Base-by-base conservation (phyloP, 2,888 invertebrate species). In the Rhagium mordax region DNA sequence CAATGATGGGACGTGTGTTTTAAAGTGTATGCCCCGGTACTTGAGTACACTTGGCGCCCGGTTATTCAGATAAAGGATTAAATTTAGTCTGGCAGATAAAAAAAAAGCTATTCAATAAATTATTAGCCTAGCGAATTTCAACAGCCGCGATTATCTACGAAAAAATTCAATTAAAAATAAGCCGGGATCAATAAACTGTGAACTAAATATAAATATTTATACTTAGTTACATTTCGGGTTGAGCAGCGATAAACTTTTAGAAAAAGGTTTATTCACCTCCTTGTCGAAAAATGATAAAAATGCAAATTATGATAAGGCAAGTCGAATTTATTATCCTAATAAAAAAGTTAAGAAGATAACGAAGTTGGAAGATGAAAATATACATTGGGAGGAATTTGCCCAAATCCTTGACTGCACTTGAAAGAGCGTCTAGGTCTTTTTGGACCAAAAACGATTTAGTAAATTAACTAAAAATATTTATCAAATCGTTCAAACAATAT, bases 141-240 rank as follows among this genome's bases (percentile, higher is more conserved):
- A n/a, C 13, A 59, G 1, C 20, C 0, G 57, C 7, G 18, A 55
- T 57, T 67, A 57, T 57, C 66, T 41, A n/a, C 2, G 20, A 10
- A 18, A 64, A 27, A 65, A 16, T 65, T 55, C 21, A 57, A 67
- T 21, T 61, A 61, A n/a, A 67, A 57, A 47, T 67, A n/a, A 51
- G 13, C 20, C 16, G 57, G 24, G 66, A 57, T 67, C 57, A 57
- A 47, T 57, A 57, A 67, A 67, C 66, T 57, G 66, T 57, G 29
- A 65, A 41, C 20, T 33, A 57, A 57, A 41, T 67, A 57, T 67
- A 67, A 67, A 67, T 67, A 67, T 67, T 67, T 67, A 51, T 61
- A 61, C 18, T 61, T 47, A n/a, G n/a, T n/a, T n/a, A n/a, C n/a
- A 27, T 18, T 8, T 57, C 47, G 57, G 57, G 57, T 67, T 33